A percentile compares a stretch with the other conserved stretches of the same genome.
Evolutionary conservation across 2,113 vertebrate genomes (phyloP).

Genomic region (Antigone vipio): DNA sequence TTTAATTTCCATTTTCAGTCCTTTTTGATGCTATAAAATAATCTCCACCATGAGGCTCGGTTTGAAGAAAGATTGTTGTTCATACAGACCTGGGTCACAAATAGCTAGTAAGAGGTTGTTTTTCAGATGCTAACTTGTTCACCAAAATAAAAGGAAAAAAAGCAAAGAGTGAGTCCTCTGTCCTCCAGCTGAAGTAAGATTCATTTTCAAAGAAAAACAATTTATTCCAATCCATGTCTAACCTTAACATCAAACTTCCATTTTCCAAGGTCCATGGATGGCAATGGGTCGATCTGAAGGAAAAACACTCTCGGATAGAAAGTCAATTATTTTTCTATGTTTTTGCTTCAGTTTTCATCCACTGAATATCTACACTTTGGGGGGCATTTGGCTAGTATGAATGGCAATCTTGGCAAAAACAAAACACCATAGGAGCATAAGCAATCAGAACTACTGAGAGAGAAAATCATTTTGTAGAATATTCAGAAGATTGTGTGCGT

Average conservation of each 20-base stretch:
- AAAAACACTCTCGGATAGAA: background rate
- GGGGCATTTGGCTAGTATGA: background rate
- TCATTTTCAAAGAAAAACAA: background rate
- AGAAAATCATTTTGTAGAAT: background rate
- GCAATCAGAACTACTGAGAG: background rate
- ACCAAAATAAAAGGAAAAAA: background rate
- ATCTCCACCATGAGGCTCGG: background rate
- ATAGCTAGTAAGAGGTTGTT: background rate
- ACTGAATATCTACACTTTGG: background rate
- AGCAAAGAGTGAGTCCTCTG: fast-evolving
- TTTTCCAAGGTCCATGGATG: background rate
- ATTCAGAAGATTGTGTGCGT: background rate
- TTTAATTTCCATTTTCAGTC: background rate
- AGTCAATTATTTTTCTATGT: background rate
- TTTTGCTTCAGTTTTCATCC: background rate
- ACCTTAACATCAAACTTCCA: background rate
- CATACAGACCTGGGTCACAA: background rate
- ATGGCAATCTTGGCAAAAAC: background rate
- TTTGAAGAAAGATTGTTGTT: background rate
- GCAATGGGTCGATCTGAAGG: background rate
- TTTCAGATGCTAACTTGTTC: background rate
- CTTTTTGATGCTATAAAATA: background rate
- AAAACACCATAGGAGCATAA: background rate
- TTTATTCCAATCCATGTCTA: background rate
- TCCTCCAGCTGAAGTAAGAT: background rate